Percentiles rank a stretch among this genome's conserved stretches.
Conservation (phyloP, 2,113 vertebrate genomes). For the Cryptoleucopteryx plumbea region DNA sequence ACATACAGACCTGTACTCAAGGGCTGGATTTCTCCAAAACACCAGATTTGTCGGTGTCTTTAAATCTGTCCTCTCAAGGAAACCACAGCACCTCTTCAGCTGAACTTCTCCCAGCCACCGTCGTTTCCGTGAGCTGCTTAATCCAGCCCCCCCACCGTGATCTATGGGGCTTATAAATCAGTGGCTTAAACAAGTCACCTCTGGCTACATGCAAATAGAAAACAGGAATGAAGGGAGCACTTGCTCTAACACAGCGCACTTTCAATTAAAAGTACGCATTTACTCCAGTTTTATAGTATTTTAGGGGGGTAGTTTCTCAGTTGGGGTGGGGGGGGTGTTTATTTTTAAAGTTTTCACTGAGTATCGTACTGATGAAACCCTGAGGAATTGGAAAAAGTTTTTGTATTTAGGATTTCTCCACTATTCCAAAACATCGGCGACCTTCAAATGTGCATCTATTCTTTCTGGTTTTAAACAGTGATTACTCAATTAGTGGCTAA, state of each 20-base stretch:
- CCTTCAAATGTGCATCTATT: neutral
- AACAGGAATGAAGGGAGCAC: neutral
- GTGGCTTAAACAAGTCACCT: neutral
- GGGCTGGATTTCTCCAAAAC: neutral
- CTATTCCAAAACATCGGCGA: neutral
- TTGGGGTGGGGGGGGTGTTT: neutral
- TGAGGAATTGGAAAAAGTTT: neutral
- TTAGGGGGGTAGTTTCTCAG: neutral
- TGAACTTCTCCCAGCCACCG: neutral
- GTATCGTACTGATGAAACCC: neutral
- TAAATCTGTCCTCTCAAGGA: neutral
- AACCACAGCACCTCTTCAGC: neutral
- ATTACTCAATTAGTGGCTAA: neutral
- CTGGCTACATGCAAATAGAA: neutral
- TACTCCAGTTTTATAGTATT: neutral
- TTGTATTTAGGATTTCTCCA: neutral
- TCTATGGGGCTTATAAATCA: neutral
- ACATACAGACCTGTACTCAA: neutral
- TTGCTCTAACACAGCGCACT: neutral
- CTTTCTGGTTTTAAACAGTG: neutral
- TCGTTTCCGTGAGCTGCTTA: neutral
- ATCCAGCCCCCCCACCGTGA: neutral
- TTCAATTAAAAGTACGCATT: neutral
- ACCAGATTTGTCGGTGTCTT: neutral
- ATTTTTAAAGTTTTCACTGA: neutral